A percentile compares a stretch with the other conserved stretches of the same genome.
Conservation (phyloP, 2,113 vertebrate species). For the Calyptomena viridis region DNA sequence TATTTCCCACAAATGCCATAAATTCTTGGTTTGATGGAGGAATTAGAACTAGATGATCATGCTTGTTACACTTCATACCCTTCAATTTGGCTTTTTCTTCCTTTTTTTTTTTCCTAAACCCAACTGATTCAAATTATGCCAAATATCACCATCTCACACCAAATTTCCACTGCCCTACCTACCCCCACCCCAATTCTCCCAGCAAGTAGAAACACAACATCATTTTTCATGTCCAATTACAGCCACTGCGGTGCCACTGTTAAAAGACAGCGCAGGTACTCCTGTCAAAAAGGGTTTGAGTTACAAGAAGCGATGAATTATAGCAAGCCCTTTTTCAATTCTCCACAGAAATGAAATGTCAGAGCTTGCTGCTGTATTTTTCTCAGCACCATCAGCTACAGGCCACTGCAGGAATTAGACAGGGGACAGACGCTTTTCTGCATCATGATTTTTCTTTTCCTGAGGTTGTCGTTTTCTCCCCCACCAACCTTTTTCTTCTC, state of each 20-base stretch:
- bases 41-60: background rate
- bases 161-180: background rate
- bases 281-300: slow-evolving; percentile 69
- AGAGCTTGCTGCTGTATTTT: slow-evolving; percentile 68
- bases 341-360: slow-evolving; percentile 74
- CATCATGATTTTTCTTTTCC: slow-evolving; percentile 58
- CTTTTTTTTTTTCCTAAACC: background rate
- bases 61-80: background rate
- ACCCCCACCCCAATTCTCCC: background rate
- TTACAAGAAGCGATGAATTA: slow-evolving; percentile 74
- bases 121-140: background rate
- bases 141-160: background rate
- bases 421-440: slow-evolving; percentile 61
- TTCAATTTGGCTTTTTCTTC: background rate
- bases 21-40: background rate
- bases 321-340: slow-evolving; percentile 72
- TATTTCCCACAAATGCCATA: background rate
- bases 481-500: slow-evolving; percentile 14
- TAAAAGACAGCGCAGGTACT: slow-evolving; percentile 68
- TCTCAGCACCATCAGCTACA: slow-evolving; percentile 68
- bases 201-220: slow-evolving; percentile 38
- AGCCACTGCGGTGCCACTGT: slow-evolving; percentile 41
- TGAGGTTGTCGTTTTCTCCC: slow-evolving; percentile 16
- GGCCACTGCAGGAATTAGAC: slow-evolving; percentile 65
- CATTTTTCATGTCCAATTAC: slow-evolving; percentile 73